Base-by-base conservation (phyloP, 2,113 vertebrate species). In the Clarias magur region DNA sequence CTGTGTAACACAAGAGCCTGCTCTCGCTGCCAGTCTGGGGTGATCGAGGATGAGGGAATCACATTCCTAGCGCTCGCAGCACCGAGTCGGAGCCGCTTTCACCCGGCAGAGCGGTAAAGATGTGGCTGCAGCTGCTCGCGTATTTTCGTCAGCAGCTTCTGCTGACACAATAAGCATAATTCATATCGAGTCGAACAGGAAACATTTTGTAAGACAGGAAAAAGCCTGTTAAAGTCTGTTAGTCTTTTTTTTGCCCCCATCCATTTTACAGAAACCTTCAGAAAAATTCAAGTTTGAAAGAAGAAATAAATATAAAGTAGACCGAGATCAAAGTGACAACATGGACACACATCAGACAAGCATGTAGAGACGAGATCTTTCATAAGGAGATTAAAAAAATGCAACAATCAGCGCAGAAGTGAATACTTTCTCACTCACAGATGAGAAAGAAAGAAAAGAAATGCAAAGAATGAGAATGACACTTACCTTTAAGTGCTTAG, bases 401-500 rank as follows among this genome's bases (percentile, higher is more conserved):
- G 30, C 12, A 53, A 30, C 23, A 23, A 16, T 16, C 16, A 27
- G 75, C 12, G 27, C 16, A 34, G 17, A 38, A 60, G 27, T 57
- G 17, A 60, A 38, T 10, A 68, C 34, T 75, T 63, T 42, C n/a
- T 81, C 13, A 30, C 53, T 53, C 54, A 54, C 5, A 83, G 30
- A 80, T n/a, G 25, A 56, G 19, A 30, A 56, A 30, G 7, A 34
- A 67, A 73, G 56, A 48, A 8, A 48, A 48, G 7, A 48, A 48
- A 48, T 42, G 16, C 56, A 38, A 85, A 65, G 82, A 38, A 75
- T 48, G 6, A 48, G 48, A 48, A 48, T 54, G 54, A 13, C 53
- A 10, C 90, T 89, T 89, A 92, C 92, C 92, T 91, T 85, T 63
- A 57, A 87, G 87, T 88, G 87, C 87, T 91, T 80, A 91, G 90